A percentile compares a stretch with the other conserved stretches of the same genome.
These are phyloP conservation scores for Meta bourneti DNA, from an alignment of 2,888 invertebrate genomes.

Conservation along the genomic window DNA sequence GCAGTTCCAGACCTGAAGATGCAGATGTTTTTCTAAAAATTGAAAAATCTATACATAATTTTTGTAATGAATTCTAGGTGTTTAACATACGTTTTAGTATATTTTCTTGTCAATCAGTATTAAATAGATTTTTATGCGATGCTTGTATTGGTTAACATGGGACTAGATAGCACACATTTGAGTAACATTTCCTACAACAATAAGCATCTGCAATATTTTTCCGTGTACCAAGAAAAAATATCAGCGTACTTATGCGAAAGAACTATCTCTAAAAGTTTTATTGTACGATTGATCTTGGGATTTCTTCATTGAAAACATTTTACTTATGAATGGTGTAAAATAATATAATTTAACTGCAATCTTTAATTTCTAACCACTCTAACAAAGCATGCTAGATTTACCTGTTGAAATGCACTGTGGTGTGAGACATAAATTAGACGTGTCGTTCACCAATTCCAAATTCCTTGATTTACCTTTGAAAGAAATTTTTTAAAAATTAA, in stretches of 20 bases:
- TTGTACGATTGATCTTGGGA: background rate
- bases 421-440: constrained; percentile 9
- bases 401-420: constrained; percentile 46
- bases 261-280: background rate
- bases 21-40: too few relatives aligned
- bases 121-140: too few relatives aligned
- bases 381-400: background rate
- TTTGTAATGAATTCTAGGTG: too few relatives aligned
- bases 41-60: too few relatives aligned
- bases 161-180: too few relatives aligned
- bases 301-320: background rate
- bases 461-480: background rate
- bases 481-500: background rate
- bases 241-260: background rate
- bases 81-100: too few relatives aligned
- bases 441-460: background rate
- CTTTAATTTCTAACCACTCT: background rate
- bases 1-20: too few relatives aligned
- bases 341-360: background rate
- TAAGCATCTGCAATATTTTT: too few relatives aligned
- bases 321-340: background rate
- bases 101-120: too few relatives aligned
- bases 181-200: too few relatives aligned
- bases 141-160: too few relatives aligned
- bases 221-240: background rate